These are phyloP conservation scores for Gambusia affinis DNA, from an alignment of 2,113 vertebrate genomes.

Conservation along the genomic window DNA sequence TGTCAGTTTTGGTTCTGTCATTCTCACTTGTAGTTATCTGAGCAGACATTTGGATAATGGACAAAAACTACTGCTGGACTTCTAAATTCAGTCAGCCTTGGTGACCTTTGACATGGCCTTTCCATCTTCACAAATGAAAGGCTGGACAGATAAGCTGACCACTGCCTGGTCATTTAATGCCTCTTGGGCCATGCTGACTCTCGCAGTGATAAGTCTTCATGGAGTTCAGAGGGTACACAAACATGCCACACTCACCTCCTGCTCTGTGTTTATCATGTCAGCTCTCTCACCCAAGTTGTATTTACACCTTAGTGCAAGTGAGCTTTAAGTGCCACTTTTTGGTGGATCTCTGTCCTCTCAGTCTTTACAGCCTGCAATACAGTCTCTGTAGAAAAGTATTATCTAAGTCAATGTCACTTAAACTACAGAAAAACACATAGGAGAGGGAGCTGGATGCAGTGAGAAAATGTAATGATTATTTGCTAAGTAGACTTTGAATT, in stretches of 20 bases:
- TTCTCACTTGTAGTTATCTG: constrained; percentile 81
- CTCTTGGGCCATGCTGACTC: constrained; percentile 68
- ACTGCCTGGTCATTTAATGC: constrained; percentile 69
- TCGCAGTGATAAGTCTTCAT: constrained; percentile 75
- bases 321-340: constrained; percentile 68
- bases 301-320: constrained; percentile 68
- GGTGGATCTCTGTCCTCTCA: constrained; percentile 44
- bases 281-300: constrained; percentile 59
- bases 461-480: constrained; percentile 25
- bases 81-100: constrained; percentile 79
- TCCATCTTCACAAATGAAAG: constrained; percentile 81
- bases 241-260: constrained; percentile 70
- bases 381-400: constrained; percentile 35
- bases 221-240: constrained; percentile 78
- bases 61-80: constrained; percentile 69
- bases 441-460: constrained; percentile 1
- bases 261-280: constrained; percentile 71
- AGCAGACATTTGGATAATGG: constrained; percentile 78
- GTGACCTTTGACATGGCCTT: constrained; percentile 78
- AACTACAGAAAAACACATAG: constrained; percentile 29
- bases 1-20: constrained; percentile 73
- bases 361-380: constrained; percentile 39
- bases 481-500: constrained; percentile 27
- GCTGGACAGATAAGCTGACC: constrained; percentile 76
- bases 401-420: constrained; percentile 45